Percentiles rank a stretch among this genome's conserved stretches.
Evolutionary conservation across 1,140 invertebrate genomes (phyloP).

Genomic region (Drosophila baimaii): DNA sequence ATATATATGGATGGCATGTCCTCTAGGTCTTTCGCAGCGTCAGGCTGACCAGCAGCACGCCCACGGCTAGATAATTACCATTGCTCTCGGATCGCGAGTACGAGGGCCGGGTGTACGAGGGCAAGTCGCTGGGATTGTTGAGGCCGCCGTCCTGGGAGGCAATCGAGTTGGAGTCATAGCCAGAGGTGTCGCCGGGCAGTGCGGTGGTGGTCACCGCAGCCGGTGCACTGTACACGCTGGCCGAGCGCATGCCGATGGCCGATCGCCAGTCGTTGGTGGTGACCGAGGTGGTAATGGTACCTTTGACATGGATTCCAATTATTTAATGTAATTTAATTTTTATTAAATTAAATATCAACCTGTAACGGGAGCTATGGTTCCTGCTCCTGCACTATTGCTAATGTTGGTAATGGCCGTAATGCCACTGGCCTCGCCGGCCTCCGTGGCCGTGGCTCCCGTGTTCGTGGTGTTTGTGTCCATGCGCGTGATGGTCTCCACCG

Average conservation of each 20-base stretch:
- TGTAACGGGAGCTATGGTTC: conserved; percentile 10
- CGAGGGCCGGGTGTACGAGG: conserved; percentile 79
- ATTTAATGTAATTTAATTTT: not conserved
- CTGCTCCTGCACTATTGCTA: conserved; percentile 39
- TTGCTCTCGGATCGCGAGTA: conserved; percentile 83
- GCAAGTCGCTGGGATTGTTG: conserved; percentile 78
- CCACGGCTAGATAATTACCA: conserved; percentile 84
- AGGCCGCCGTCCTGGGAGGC: conserved; percentile 63
- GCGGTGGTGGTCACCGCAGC: conserved; percentile 72
- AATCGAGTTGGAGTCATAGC: conserved; percentile 72
- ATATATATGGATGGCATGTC: conserved; percentile 9
- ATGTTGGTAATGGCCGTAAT: conserved; percentile 59
- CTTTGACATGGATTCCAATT: not conserved
- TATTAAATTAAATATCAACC: not conserved
- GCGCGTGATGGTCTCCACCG: conserved; percentile 80
- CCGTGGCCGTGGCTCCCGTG: conserved; percentile 63
- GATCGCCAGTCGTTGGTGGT: conserved; percentile 73
- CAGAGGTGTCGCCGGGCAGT: conserved; percentile 70
- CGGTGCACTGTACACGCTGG: conserved; percentile 80
- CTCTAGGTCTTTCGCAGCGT: conserved; percentile 77
- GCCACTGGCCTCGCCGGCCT: conserved; percentile 52
- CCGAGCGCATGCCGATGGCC: conserved; percentile 75
- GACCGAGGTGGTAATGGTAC: conserved; percentile 59
- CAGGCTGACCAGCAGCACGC: conserved; percentile 80
- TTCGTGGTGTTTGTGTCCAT: conserved; percentile 79